A percentile compares a stretch with the other conserved stretches of the same genome.
Evolutionary conservation across 2,797 vertebrate genomes (phyloP).

Genomic region (Delichon dasypus): DNA sequence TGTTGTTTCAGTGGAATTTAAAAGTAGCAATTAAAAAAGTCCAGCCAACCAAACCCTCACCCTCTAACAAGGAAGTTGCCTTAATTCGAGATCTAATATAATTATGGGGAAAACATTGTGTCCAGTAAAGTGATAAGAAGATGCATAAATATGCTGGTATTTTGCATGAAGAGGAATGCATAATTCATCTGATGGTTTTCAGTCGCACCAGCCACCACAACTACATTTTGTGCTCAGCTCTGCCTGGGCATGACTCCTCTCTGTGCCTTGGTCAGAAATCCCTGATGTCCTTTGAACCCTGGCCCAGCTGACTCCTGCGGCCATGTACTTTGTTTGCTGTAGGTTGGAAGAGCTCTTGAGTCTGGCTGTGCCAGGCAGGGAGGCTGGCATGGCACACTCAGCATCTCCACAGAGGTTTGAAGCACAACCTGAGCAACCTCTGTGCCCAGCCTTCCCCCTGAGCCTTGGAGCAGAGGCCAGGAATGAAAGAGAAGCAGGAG

Average conservation of each 20-base stretch:
- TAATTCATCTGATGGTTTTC: conserved; percentile 34
- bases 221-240: not conserved
- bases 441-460: fast-evolving
- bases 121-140: conserved; percentile 4
- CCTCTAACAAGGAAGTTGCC: conserved; percentile 39
- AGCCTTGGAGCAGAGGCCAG: not conserved
- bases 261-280: too few species aligned
- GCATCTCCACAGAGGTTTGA: not conserved
- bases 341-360: not conserved
- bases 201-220: not conserved
- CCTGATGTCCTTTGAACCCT: not conserved
- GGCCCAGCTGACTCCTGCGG: not conserved
- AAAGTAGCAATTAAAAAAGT: conserved; percentile 73
- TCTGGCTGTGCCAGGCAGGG: not conserved
- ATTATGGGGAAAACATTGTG: not conserved
- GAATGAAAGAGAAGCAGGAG: not conserved
- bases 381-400: not conserved
- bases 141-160: not conserved
- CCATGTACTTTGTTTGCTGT: fast-evolving
- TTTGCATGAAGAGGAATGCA: not conserved
- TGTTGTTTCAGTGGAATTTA: conserved; percentile 68
- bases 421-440: not conserved
- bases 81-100: conserved; percentile 54
- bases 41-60: not conserved
- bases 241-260: not conserved